phyloP scores from a whole-genome alignment of 2,113 vertebrate genomes.

The Paraplagusia blochii region DNA sequence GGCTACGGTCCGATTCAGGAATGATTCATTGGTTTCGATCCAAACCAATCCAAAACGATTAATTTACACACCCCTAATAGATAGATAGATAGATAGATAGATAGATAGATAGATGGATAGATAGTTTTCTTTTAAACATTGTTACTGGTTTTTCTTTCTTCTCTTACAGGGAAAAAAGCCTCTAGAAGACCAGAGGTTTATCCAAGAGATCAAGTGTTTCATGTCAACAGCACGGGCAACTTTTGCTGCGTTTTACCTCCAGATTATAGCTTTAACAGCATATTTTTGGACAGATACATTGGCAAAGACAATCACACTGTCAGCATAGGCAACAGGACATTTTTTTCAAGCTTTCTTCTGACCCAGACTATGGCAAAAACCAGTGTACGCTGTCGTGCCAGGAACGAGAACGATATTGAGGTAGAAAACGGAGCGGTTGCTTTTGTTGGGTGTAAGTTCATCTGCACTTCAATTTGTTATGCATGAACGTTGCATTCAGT shows the following conservation, averaged over 20 bases:
- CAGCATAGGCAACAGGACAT: constrained; percentile 13
- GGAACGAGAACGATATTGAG: accelerated
- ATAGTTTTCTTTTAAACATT: too few species aligned
- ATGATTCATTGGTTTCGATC: too few species aligned
- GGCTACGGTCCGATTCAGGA: too few species aligned
- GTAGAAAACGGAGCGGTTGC: background rate
- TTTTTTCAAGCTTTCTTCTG: constrained; percentile 24
- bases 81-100: too few species aligned
- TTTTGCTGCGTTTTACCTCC: constrained; percentile 67
- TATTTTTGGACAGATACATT: background rate
- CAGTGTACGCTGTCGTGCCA: constrained; percentile 34
- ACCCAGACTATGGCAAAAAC: accelerated
- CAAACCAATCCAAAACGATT: too few species aligned
- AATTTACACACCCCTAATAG: too few species aligned
- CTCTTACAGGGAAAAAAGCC: constrained; percentile 13
- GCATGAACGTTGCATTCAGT: too few species aligned
- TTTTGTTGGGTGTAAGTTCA: constrained; percentile 52
- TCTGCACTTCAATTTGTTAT: background rate
- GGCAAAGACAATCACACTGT: accelerated
- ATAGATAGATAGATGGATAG: too few species aligned
- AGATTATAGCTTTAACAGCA: accelerated
- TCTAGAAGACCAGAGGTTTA: background rate
- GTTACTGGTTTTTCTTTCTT: background rate
- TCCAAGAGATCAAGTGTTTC: constrained; percentile 49
- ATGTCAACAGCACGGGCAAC: constrained; percentile 43